Conservation (phyloP, 2,888 invertebrate genomes). For the Drosophila quinaria region DNA sequence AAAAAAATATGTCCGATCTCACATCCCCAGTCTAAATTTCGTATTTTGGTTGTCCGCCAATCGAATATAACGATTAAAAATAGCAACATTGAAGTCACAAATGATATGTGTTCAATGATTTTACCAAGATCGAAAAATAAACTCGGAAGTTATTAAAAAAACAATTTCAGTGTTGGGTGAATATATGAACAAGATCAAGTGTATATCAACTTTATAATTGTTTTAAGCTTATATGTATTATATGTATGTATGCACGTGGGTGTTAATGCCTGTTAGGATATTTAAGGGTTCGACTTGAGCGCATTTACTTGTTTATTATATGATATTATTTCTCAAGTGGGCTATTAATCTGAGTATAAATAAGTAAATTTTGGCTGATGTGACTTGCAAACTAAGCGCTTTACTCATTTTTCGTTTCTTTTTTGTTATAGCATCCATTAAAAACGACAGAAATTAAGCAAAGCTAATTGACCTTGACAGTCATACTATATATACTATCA, state of each 20-base stretch:
- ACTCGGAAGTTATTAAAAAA: too few species aligned
- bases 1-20: too few species aligned
- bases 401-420: conserved; percentile 15
- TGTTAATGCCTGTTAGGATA: background rate
- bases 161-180: too few species aligned
- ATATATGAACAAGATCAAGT: too few species aligned
- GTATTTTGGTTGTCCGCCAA: too few species aligned
- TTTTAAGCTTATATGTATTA: too few species aligned
- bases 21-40: too few species aligned
- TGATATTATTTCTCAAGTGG: conserved; percentile 4
- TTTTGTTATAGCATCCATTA: conserved; percentile 34
- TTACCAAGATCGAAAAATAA: too few species aligned
- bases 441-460: conserved; percentile 65
- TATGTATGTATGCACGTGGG: background rate
- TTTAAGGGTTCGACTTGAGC: background rate
- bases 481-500: conserved; percentile 15
- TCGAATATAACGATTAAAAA: too few species aligned
- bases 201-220: too few species aligned
- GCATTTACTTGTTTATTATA: background rate
- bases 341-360: conserved; percentile 4
- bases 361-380: background rate
- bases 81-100: too few species aligned
- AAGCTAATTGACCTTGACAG: conserved; percentile 72
- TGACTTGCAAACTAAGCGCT: background rate
- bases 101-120: too few species aligned